Evolutionary conservation across 2,797 vertebrate species (phyloP).

Genomic region (Catostomus latipinnis): DNA sequence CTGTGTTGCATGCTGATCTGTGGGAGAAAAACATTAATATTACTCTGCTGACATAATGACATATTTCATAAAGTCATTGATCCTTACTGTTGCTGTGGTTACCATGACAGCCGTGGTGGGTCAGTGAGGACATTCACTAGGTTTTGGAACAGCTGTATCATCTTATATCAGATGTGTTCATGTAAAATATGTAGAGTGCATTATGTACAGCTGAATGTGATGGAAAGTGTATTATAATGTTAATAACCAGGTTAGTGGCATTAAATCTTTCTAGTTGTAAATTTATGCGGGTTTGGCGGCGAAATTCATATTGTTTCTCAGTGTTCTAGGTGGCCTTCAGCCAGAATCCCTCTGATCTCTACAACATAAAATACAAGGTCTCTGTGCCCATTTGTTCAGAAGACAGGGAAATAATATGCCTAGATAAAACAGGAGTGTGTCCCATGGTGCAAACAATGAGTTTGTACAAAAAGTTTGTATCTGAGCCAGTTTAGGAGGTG

Average conservation of each 20-base stretch:
- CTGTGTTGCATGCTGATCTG: constrained; percentile 46
- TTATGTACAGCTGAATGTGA: no score
- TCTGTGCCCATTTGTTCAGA: constrained; percentile 65
- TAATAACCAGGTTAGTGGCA: constrained; percentile 8
- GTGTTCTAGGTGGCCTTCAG: constrained; percentile 25
- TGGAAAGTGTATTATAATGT: no score
- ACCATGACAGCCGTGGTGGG: constrained; percentile 71
- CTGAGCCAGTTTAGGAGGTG: constrained; percentile 55
- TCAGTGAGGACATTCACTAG: no score
- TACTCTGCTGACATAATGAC: no score
- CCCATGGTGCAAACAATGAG: constrained; percentile 60
- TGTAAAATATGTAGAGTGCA: no score
- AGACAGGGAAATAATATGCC: constrained; percentile 73
- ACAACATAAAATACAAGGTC: constrained; percentile 64
- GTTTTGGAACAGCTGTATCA: no score
- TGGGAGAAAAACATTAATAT: constrained; percentile 21
- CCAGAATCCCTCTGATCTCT: constrained; percentile 18
- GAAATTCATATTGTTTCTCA: constrained; percentile 37
- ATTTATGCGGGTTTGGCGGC: constrained; percentile 8
- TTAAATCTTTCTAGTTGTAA: background rate
- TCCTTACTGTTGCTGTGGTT: constrained; percentile 67
- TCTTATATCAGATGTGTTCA: no score
- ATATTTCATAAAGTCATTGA: constrained; percentile 44
- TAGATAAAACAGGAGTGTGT: constrained; percentile 70
- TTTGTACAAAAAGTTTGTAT: constrained; percentile 63